Conservation (phyloP, 2,888 invertebrate species). For the Cacoxenus indagator region DNA sequence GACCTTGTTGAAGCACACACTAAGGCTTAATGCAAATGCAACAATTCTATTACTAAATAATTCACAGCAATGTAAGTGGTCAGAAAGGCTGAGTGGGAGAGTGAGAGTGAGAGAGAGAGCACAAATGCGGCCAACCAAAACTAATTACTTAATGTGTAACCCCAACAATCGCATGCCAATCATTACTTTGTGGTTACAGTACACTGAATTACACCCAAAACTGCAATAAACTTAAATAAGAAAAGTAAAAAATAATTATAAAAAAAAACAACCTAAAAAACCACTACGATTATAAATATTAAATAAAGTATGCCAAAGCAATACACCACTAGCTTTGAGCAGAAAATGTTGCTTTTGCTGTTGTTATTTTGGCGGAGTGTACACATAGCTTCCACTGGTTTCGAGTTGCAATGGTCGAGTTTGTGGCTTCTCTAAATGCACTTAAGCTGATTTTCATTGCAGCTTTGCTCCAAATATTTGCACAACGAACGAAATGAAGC, state of each 20-base stretch:
- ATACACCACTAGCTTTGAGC: not conserved
- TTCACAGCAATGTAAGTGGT: too few relatives aligned
- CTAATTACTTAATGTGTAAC: conserved; percentile 9
- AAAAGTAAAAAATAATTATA: not conserved
- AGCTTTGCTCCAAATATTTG: conserved; percentile 5
- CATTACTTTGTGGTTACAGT: conserved; percentile 5
- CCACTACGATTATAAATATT: not conserved
- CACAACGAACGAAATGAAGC: not conserved
- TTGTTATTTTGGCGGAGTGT: not conserved
- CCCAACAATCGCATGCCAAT: conserved; percentile 9
- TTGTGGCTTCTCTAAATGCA: conserved; percentile 7
- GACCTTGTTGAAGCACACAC: too few relatives aligned
- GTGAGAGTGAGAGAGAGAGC: not conserved
- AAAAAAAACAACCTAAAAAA: not conserved
- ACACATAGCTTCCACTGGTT: not conserved
- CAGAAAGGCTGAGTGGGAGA: not conserved
- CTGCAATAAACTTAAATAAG: conserved; percentile 5
- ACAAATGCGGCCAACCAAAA: not conserved
- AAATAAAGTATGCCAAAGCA: conserved; percentile 1
- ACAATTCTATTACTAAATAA: too few relatives aligned
- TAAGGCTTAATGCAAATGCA: too few relatives aligned
- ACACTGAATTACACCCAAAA: conserved; percentile 8
- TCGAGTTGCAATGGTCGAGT: not conserved
- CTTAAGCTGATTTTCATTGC: conserved; percentile 17
- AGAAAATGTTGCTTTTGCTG: not conserved